Conservation (phyloP, 1,140 invertebrate species). For the Trialeurodes vaporariorum region DNA sequence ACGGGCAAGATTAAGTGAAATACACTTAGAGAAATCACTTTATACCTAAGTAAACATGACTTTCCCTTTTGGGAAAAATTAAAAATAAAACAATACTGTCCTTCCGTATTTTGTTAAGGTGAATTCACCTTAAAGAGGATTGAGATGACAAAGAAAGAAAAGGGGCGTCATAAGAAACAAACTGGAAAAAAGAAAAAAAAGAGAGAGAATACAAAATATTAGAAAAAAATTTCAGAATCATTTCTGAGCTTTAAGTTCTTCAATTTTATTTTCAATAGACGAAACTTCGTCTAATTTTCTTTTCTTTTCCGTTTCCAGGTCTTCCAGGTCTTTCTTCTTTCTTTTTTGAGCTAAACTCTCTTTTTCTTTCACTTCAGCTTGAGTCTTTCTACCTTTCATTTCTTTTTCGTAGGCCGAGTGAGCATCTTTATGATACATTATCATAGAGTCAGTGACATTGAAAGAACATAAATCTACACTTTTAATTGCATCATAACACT, state of each 20-base stretch:
- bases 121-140: too few species aligned
- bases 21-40: too few species aligned
- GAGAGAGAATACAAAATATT: too few species aligned
- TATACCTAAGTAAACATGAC: too few species aligned
- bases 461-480: background rate
- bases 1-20: too few species aligned
- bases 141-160: too few species aligned
- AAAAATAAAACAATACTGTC: too few species aligned
- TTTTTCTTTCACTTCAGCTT: background rate
- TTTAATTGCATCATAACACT: slow-evolving; percentile 19
- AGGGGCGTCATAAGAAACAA: too few species aligned
- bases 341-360: background rate
- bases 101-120: too few species aligned
- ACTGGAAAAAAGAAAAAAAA: too few species aligned
- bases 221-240: too few species aligned
- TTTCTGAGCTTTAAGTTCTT: background rate
- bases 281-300: background rate
- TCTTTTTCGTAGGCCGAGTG: background rate
- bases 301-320: background rate
- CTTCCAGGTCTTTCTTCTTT: background rate
- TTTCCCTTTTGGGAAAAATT: too few species aligned
- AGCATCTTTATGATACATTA: background rate
- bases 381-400: background rate
- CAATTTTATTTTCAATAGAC: background rate
- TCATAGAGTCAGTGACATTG: background rate